Conservation (phyloP, 1,140 invertebrate genomes). For the Lordiphosa collinella region DNA sequence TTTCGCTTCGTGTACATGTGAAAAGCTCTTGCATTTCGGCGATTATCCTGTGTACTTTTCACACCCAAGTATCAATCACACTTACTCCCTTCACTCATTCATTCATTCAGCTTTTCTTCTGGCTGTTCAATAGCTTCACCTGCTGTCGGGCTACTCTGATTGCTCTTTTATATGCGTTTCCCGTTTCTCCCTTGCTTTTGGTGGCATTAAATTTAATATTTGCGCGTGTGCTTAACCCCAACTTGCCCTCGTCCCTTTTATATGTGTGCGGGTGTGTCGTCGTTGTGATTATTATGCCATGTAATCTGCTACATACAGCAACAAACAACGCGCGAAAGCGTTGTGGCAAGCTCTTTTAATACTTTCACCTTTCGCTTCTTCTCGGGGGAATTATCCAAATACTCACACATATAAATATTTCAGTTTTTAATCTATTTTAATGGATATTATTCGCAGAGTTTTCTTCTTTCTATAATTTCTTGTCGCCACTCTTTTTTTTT, state of each 20-base stretch:
- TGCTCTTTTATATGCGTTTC: conserved; percentile 19
- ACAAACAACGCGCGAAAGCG: conserved; percentile 41
- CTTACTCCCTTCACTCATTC: conserved; percentile 26
- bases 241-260: conserved; percentile 3
- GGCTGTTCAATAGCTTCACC: background rate
- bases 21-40: background rate
- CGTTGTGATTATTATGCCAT: conserved; percentile 69
- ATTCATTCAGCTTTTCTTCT: conserved; percentile 7
- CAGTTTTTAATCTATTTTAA: conserved; percentile 77
- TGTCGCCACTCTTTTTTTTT: conserved; percentile 20
- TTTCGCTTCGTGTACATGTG: background rate
- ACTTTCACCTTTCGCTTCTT: conserved; percentile 56
- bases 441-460: conserved; percentile 66
- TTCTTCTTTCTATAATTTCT: conserved; percentile 13
- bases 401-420: conserved; percentile 61
- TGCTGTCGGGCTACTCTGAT: conserved; percentile 14
- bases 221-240: conserved; percentile 64
- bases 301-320: conserved; percentile 72
- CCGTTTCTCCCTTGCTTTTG: conserved; percentile 17
- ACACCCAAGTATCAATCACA: conserved; percentile 36
- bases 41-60: conserved; percentile 29
- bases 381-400: conserved; percentile 14
- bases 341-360: conserved; percentile 72
- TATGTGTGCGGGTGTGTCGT: conserved; percentile 18
- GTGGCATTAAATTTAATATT: conserved; percentile 71